Evolutionary conservation across 2,113 vertebrate genomes (phyloP), one percentile per base, ranked within the genome.

Genomic region (Cynoglossus semilaevis): DNA sequence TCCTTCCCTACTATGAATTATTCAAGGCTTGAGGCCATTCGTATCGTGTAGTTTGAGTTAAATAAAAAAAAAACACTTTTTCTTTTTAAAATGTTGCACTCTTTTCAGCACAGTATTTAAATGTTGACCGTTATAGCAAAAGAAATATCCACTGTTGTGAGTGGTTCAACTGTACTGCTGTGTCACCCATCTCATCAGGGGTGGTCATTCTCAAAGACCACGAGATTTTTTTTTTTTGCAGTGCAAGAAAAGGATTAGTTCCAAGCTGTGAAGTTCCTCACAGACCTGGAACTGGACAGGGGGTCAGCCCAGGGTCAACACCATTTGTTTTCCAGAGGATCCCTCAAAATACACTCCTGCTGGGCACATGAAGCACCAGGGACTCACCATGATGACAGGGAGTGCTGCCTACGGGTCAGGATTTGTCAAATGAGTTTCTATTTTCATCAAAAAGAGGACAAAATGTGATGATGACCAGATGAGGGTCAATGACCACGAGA

Each of bases 241-340:
- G 79, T 80, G 67, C 64, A 78, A 74, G 75, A 89, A 84, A 73
- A 80, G 83, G 82, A 83, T 83, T 82, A 72, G 71, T 67, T 88
- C 82, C 82, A 85, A 87, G 77, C 80, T 89, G 89, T 80, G 85
- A 91, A 90, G 89, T 91, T 88, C 87, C 84, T 88, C 87, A 87
- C 77, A 59, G 69, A 46, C 64, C 58, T 87, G 88, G 82, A 80
- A 85, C 65, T 74, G 62, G 77, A 77, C 85, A 80, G 55, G 63
- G 77, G 85, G 87, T 90, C 81, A 61, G 64, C 38, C 34, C 38
- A 18, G 61, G 88, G 87, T 90, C 87, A 86, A 77, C 77, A 61
- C 70, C 53, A 75, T 80, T 79, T 67, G 70, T 77, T 80, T 85
- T 84, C 71, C 67, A 56, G 55, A 85, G 70, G 70, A 83, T 79